Conservation (phyloP, 2,888 invertebrate genomes). For the Drosophila affinis region DNA sequence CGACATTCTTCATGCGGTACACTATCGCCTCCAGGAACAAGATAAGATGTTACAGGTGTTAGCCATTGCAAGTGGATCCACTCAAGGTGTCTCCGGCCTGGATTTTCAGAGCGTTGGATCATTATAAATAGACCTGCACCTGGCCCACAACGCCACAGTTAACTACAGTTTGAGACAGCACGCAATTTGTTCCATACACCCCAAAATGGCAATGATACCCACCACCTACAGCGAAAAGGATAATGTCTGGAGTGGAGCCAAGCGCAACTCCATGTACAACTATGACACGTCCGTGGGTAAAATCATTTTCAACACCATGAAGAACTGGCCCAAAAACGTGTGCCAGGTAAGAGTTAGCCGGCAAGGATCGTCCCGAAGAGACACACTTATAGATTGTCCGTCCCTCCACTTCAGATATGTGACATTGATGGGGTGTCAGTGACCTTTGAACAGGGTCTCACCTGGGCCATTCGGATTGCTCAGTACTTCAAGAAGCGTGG, state of each 20-base stretch:
- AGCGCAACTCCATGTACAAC: slow-evolving; percentile 52
- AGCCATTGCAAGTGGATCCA: slow-evolving; percentile 49
- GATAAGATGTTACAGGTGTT: slow-evolving; percentile 59
- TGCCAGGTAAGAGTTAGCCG: slow-evolving; percentile 54
- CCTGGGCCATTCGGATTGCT: slow-evolving; percentile 72
- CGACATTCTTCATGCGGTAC: slow-evolving; percentile 7
- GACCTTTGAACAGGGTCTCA: slow-evolving; percentile 65
- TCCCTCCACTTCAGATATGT: slow-evolving; percentile 56
- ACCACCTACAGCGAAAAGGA: slow-evolving; percentile 62
- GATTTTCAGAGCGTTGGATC: slow-evolving; percentile 26
- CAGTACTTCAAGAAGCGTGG: slow-evolving; percentile 69
- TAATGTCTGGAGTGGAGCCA: slow-evolving; percentile 64
- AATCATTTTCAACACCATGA: slow-evolving; percentile 64
- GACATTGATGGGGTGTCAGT: slow-evolving; percentile 65
- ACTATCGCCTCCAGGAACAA: slow-evolving; percentile 23
- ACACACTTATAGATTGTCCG: neutral
- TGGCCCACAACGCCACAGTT: slow-evolving; percentile 4
- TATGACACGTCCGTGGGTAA: slow-evolving; percentile 63
- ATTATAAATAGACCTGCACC: slow-evolving; percentile 57
- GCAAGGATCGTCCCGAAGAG: neutral
- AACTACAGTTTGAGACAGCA: slow-evolving; percentile 1
- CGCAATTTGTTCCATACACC: neutral
- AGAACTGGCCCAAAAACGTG: slow-evolving; percentile 70
- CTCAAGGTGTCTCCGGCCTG: slow-evolving; percentile 42
- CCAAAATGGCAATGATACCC: slow-evolving; percentile 52